Evolutionary conservation across 1,140 invertebrate species (phyloP), one percentile per base, ranked within the genome.

Genomic region (Drosophila pruinosa): DNA sequence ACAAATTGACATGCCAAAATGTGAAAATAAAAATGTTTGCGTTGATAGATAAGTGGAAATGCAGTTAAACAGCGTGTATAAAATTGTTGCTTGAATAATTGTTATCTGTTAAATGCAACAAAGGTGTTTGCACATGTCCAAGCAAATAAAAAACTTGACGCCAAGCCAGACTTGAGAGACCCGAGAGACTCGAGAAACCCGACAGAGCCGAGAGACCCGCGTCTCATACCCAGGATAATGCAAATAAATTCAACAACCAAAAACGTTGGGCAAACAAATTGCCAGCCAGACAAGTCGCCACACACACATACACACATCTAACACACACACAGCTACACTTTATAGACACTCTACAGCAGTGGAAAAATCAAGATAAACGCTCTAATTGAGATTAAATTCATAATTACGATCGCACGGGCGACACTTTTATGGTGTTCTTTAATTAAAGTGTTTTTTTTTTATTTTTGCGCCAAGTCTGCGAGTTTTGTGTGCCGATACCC

Each of bases 331-430:
- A 21, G 26, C 53, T 1, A 26, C 26, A 10, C 14, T 47, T 2
- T 8, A 19, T 22, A 10, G 15, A 45, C 12, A 24, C 31, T 22
- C 50, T 7, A 34, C 17, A 15, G 26, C 45, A 39, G 31, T 26
- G 26, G 73, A 65, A 78, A 82, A 88, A 88, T 88, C 82, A 88
- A 88, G 82, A 88, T 88, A 88, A 88, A 82, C 82, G 72, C 78
- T 88, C 80, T 88, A 88, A 88, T 88, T 88, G 82, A 88, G 82
- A 88, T 88, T 88, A 88, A 88, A 88, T 88, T 88, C 82, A 88
- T 88, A 88, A 88, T 88, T 88, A 88, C 82, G 82, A 88, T 88
- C 82, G 82, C 82, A 78, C 78, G 67, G 70, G 82, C 82, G 82
- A 88, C 82, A 88, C 82, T 88, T 88, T 88, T 82, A 88, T 88